Evolutionary conservation across 2,797 vertebrate genomes (phyloP), one percentile per base, ranked within the genome.

Genomic region (Schizopygopsis pylzovi): DNA sequence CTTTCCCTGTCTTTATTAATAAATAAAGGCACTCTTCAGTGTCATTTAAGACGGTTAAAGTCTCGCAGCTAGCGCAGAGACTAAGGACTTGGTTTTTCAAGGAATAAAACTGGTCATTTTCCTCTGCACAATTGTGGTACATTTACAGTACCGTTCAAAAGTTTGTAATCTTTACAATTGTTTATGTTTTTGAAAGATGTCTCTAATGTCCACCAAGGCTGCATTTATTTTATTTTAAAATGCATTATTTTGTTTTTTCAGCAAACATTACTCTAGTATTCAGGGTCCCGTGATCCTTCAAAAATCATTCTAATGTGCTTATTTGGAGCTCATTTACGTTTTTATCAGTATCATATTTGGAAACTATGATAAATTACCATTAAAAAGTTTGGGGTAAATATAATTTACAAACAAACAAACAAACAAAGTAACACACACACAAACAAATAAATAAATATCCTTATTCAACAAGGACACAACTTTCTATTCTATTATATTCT

Each of bases 21-120:
- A 79, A 88, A 82, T 84, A 88, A 85, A 82, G 45, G 76, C 67
- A 41, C 43, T 85, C 80, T 72, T 78, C 77, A 47, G 81, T 87
- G 87, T 90, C 90, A 89, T 91, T 90, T 90, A 91, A 91, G 92
- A 92, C 87, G 90, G 92, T 59, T 68, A 56, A 85, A 81, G 43
- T 56, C 52, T 81, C n/a, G 7, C 37, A 65, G 45, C 33, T 63
- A 68, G 59, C 25, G 73, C 41, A 47, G 25, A 45, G 70, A 49
- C 39, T 43, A 56, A 56, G 22, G 37, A 41, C 16, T 37, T 67
- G 15, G 15, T 37, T 67, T 67, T 67, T 67, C 15, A 18, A 39
- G 4, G 15, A 67, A 18, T 56, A 72, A 43, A 68, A 81, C 45
- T 37, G 61, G 18, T 12, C 61, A 22, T 25, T 63, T 61, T 67